Evolutionary conservation across 2,888 invertebrate species (phyloP), one percentile per base, ranked within the genome.

Genomic region (Dione vanillae): DNA sequence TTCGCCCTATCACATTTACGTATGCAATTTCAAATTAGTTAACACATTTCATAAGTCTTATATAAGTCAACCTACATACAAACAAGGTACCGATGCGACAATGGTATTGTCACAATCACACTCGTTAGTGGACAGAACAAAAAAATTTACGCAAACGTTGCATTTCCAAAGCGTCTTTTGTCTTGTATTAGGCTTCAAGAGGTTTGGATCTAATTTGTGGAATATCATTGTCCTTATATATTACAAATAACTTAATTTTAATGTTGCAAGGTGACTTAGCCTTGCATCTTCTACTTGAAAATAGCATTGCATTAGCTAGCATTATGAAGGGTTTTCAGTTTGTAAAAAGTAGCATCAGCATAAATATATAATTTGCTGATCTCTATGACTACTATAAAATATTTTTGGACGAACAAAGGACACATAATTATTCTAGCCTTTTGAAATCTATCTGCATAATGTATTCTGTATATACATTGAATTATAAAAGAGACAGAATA

Each of bases 81-180:
- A 51, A 14, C 16, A 14, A 49, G 41, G 40, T 27, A 49, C 49
- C 16, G 43, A 49, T 43, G 45, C 51, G 65, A 72, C 71, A 72
- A 72, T 72, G 54, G 59, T 52, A 51, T 52, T 68, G 65, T 72
- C 61, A 65, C 59, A 72, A 69, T 43, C 52, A 35, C 20, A 69
- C 69, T 65, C 56, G 58, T 65, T 49, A 71, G 71, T 68, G 64
- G 71, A 68, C 52, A 68, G 51, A 68, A 43, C 47, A 41, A 65
- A 37, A 65, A 37, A 47, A 49, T 56, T 68, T 68, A 65, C 68
- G 68, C 51, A 71, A 71, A 71, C 45, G 37, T 27, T n/a, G 40
- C 47, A 45, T 71, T 65, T 45, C 69, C 47, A 68, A 71, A 68
- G 45, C 45, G 49, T 37, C 16, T 52, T 68, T 54, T 62, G 27